phyloP scores from a whole-genome alignment of 2,797 vertebrate genomes.

The Rousettus madagascariensis region DNA sequence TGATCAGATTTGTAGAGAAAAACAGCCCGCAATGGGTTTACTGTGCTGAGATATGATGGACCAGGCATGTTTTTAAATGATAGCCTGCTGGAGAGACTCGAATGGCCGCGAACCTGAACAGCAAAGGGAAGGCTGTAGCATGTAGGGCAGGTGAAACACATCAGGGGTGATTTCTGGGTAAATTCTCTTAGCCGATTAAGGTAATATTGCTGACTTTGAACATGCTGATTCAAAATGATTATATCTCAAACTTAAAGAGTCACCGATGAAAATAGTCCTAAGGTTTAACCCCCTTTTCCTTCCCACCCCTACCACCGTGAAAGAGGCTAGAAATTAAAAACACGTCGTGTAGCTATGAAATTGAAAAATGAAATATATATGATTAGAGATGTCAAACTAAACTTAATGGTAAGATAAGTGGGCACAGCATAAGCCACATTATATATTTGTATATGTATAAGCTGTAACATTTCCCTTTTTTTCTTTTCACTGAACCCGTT shows the following conservation, averaged over 20 bases:
- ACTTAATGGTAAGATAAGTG: background rate
- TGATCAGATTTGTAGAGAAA: slow-evolving; percentile 48
- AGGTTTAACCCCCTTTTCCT: background rate
- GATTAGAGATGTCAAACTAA: slow-evolving; percentile 6
- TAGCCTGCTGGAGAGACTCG: background rate
- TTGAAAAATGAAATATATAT: background rate
- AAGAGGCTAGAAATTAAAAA: slow-evolving; percentile 15
- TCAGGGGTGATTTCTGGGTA: background rate
- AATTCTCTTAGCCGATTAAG: background rate
- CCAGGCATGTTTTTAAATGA: background rate
- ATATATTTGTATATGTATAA: background rate
- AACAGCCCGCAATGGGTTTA: slow-evolving; percentile 25
- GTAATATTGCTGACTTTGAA: background rate
- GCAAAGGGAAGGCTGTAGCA: background rate
- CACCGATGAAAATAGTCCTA: background rate
- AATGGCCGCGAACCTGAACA: background rate
- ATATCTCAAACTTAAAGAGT: background rate
- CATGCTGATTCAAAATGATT: background rate
- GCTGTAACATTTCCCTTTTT: background rate
- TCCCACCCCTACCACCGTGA: background rate
- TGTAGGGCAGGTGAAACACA: background rate
- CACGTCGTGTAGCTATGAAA: background rate
- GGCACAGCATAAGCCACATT: background rate
- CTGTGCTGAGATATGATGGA: background rate
- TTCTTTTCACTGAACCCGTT: background rate